These are phyloP conservation scores for Periparus ater DNA, from an alignment of 2,797 vertebrate species.

Conservation along the genomic window DNA sequence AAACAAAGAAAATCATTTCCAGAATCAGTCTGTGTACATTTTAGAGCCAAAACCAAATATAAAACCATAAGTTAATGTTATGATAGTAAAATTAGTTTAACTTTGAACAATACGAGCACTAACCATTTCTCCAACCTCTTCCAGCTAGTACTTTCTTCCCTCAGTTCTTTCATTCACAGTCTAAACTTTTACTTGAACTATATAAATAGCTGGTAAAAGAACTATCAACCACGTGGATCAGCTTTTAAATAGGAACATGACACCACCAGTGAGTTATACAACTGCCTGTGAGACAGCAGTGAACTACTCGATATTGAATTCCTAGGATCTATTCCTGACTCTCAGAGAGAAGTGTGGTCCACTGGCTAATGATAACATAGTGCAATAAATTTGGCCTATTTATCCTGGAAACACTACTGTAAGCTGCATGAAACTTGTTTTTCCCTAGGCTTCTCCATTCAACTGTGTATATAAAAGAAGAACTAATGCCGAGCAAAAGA, in stretches of 20 bases:
- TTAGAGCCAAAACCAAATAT: not conserved
- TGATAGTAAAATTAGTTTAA: not conserved
- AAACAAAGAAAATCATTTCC: not conserved
- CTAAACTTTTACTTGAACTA: slow-evolving; percentile 42
- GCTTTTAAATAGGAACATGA: slow-evolving; percentile 58
- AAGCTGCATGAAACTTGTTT: not conserved
- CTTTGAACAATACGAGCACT: not conserved
- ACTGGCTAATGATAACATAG: not conserved
- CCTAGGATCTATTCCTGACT: slow-evolving; percentile 55
- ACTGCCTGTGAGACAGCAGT: slow-evolving; percentile 5
- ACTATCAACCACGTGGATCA: slow-evolving; percentile 2
- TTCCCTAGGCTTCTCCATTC: not conserved
- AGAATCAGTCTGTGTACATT: not conserved
- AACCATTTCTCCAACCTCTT: not conserved
- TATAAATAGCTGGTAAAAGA: slow-evolving; percentile 46
- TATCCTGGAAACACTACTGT: not conserved
- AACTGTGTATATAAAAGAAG: not conserved
- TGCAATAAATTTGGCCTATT: not conserved
- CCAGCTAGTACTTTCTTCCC: not conserved
- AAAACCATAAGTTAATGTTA: not conserved
- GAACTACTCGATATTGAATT: not conserved
- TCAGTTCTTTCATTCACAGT: not conserved
- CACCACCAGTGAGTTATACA: slow-evolving; percentile 39
- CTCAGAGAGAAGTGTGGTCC: not conserved
- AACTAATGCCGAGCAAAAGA: not conserved